Base-by-base conservation (phyloP, 2,113 vertebrate species). In the Corynorhinus townsendii region DNA sequence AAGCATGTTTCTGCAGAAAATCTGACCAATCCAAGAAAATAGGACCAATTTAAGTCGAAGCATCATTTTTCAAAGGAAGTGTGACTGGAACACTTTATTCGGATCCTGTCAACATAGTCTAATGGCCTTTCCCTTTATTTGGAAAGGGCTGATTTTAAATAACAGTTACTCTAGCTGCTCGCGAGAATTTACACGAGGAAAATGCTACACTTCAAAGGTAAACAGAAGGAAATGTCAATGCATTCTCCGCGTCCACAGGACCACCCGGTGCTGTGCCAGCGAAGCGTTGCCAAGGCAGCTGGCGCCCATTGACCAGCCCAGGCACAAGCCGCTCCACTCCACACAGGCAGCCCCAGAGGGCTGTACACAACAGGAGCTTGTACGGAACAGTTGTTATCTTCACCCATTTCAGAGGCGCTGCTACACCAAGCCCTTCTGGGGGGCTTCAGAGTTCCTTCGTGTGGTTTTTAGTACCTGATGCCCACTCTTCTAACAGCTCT, bases 81-180 rank as follows among this genome's bases (percentile, higher is more conserved):
- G 19, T 75, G 73, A 92, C 72, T 11, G 92, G 47, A 90, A 76
- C 30, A 89, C 79, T 82, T 90, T 43, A 73, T 72, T 77, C 84
- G 76, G 28, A 88, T 93, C 26, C 64, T 95, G 54, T 79, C 72
- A 80, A 90, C 86, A 89, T 49, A 89, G 3, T 76, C 80, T 96
- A 95, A 89, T 80, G 59, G 89, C 54, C 40, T 89, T 96, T 94
- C 89, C 56, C 89, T 89, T 85, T 95, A 89, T 94, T 92, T 91
- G 83, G 75, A 92, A 96, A 83, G 68, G 82, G 64, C 35, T 94
- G 38, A 52, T 86, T 91, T 96, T 94, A 93, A 96, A 89, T 83
- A 88, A 94, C 92, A 93, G 68, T 90, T 75, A 90, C 82, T 84
- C 81, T 72, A 80, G 84, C 38, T 85, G 59, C 11, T 69, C 22